phyloP scores from a whole-genome alignment of 2,888 invertebrate species.

The Buathra laborator region DNA sequence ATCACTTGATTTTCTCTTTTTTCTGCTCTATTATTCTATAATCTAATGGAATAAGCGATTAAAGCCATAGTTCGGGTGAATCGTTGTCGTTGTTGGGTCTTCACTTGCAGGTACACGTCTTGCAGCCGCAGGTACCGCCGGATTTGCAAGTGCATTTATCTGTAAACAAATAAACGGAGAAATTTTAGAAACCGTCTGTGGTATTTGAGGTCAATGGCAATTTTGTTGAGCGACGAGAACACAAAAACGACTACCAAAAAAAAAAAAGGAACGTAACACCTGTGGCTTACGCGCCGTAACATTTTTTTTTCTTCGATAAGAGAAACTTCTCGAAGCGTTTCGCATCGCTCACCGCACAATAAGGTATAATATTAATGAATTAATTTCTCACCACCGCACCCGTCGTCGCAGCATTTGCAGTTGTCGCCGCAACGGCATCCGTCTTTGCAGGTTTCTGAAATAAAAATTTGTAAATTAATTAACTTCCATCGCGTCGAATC shows the following conservation, averaged over 20 bases:
- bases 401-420: conserved; percentile 80
- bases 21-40: conserved; percentile 47
- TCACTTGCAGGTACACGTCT: conserved; percentile 74
- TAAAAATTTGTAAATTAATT: conserved; percentile 24
- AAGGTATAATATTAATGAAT: conserved; percentile 10
- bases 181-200: neutral
- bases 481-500: neutral
- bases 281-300: neutral
- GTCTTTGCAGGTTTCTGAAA: conserved; percentile 80
- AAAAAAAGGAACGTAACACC: neutral
- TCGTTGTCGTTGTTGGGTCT: conserved; percentile 5
- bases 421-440: conserved; percentile 80
- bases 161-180: conserved; percentile 71
- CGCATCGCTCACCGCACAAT: neutral
- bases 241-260: neutral
- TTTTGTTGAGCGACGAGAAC: neutral
- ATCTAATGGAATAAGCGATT: conserved; percentile 35
- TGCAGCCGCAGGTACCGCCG: conserved; percentile 74
- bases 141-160: conserved; percentile 78
- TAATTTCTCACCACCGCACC: conserved; percentile 72
- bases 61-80: conserved; percentile 55
- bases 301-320: conserved; percentile 30
- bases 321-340: conserved; percentile 14
- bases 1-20: neutral
- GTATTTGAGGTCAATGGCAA: neutral